Conservation (phyloP, 2,113 vertebrate species). For the Ptilonorhynchus violaceus region DNA sequence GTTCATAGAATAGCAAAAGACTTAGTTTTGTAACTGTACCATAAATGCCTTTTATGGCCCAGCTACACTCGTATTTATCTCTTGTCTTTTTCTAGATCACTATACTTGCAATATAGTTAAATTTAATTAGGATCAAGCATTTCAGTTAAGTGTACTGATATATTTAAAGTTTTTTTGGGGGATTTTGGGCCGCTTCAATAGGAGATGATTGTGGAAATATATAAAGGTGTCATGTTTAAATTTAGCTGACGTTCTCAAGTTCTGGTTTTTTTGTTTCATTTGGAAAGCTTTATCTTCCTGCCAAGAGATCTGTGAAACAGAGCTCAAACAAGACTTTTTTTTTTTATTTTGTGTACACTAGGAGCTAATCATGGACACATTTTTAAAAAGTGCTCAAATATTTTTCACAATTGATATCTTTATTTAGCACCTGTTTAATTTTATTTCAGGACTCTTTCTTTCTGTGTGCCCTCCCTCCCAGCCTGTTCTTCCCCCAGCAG, state of each 20-base stretch:
- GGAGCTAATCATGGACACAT: not conserved
- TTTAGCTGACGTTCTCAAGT: not conserved
- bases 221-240: not conserved
- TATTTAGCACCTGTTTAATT: not conserved
- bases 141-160: not conserved
- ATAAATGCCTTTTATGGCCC: not conserved
- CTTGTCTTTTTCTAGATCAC: not conserved
- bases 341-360: not conserved
- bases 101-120: not conserved
- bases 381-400: not conserved
- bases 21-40: not conserved
- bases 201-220: not conserved
- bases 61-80: not conserved
- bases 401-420: not conserved
- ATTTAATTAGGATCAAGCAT: not conserved
- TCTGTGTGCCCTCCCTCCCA: not conserved
- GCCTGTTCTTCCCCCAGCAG: not conserved
- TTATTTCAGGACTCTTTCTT: not conserved
- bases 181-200: not conserved
- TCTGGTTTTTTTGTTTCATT: not conserved
- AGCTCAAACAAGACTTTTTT: not conserved
- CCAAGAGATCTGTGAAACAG: not conserved
- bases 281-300: not conserved
- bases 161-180: not conserved
- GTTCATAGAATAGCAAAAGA: not conserved